Evolutionary conservation across 2,888 invertebrate genomes (phyloP).

Genomic region (Megalurothrips usitatus): DNA sequence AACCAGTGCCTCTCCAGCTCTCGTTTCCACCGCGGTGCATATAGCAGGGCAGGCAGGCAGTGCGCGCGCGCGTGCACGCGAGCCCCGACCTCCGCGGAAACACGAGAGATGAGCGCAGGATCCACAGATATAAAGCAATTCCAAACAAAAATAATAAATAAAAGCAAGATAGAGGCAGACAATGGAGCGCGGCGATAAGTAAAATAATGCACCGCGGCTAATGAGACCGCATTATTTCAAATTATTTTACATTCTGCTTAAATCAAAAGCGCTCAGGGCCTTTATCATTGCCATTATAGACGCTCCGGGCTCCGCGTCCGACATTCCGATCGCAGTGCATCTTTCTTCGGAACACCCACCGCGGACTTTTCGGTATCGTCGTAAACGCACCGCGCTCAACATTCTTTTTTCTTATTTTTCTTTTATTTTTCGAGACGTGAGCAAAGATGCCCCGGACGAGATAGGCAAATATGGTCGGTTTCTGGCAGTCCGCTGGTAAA

Average conservation of each 20-base stretch:
- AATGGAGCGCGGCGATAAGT: slow-evolving; percentile 10
- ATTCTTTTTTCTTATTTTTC: no score
- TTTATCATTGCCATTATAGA: neutral
- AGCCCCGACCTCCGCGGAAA: neutral
- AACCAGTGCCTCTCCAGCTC: no score
- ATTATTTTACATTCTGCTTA: slow-evolving; percentile 23
- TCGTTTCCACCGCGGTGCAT: neutral
- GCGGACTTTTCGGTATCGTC: no score
- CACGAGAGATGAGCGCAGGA: slow-evolving; percentile 12
- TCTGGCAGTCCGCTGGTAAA: no score
- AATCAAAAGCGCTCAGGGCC: slow-evolving; percentile 2
- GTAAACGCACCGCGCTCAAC: no score
- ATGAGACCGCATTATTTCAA: slow-evolving; percentile 25
- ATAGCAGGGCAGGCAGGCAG: neutral
- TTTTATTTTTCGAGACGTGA: no score
- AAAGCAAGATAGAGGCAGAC: neutral
- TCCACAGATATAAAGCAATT: slow-evolving; percentile 15
- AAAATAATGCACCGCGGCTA: slow-evolving; percentile 22
- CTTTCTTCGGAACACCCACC: neutral
- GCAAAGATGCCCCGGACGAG: no score
- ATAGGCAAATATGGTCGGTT: no score
- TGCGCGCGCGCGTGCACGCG: neutral
- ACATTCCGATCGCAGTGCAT: slow-evolving; percentile 1
- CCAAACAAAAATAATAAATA: slow-evolving; percentile 20
- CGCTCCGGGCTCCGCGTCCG: neutral